Conservation (phyloP, 2,113 vertebrate species). For the Hippocampus abdominalis region DNA sequence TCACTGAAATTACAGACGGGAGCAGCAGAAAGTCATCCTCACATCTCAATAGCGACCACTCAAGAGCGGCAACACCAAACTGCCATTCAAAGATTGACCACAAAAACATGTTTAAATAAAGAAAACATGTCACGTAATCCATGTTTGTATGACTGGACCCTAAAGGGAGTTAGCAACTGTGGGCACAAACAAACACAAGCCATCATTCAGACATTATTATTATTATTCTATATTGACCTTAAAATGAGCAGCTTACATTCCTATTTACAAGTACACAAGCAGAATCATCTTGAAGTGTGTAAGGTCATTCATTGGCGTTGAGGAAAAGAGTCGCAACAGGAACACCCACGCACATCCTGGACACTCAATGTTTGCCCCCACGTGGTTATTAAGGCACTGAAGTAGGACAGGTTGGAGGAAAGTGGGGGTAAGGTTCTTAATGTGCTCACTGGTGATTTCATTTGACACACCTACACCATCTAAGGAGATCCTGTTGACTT, state of each 20-base stretch:
- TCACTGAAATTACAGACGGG: slow-evolving; percentile 19
- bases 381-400: slow-evolving; percentile 66
- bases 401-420: slow-evolving; percentile 30
- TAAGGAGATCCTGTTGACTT: not conserved
- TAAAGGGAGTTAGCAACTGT: not conserved
- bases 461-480: not conserved
- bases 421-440: not conserved
- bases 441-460: not conserved
- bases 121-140: slow-evolving; percentile 5
- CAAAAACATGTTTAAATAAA: slow-evolving; percentile 24
- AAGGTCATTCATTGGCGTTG: slow-evolving; percentile 45
- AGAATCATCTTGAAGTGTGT: slow-evolving; percentile 46
- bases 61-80: slow-evolving; percentile 8
- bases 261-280: slow-evolving; percentile 41
- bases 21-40: slow-evolving; percentile 1
- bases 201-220: slow-evolving; percentile 9
- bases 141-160: not conserved
- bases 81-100: slow-evolving; percentile 3
- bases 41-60: not conserved
- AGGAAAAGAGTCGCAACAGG: slow-evolving; percentile 37
- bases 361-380: slow-evolving; percentile 44
- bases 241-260: slow-evolving; percentile 57
- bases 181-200: slow-evolving; percentile 5
- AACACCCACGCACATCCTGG: slow-evolving; percentile 49
- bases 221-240: slow-evolving; percentile 5